Evolutionary conservation across 2,113 vertebrate species (phyloP).

Genomic region (Grus americana): DNA sequence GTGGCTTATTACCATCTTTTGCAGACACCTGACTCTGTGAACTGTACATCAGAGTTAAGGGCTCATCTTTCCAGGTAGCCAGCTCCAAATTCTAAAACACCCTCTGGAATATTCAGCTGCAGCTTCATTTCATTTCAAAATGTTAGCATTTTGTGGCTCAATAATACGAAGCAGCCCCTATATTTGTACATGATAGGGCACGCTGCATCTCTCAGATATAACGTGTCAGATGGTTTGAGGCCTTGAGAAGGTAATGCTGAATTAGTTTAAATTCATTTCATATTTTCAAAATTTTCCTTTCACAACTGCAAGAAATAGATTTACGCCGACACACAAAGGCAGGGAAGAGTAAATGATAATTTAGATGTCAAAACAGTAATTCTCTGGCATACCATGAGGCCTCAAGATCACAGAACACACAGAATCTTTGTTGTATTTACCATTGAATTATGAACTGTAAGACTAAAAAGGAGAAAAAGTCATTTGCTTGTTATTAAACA

Average conservation of each 20-base stretch:
- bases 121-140: background rate
- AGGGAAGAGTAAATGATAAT: constrained; percentile 21
- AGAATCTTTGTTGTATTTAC: background rate
- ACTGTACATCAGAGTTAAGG: background rate
- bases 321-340: background rate
- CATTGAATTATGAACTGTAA: background rate
- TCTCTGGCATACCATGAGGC: background rate
- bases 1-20: background rate
- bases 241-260: background rate
- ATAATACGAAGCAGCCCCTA: background rate
- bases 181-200: background rate
- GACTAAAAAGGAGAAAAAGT: background rate
- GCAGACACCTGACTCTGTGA: background rate
- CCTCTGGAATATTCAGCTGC: background rate
- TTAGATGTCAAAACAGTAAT: constrained; percentile 31
- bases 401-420: constrained; percentile 1
- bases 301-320: background rate
- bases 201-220: background rate
- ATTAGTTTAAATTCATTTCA: background rate
- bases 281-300: background rate
- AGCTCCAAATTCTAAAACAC: background rate
- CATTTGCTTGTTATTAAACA: background rate
- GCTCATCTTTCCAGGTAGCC: background rate
- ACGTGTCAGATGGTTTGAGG: background rate
- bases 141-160: background rate